These are phyloP conservation scores for Callithrix jacchus DNA, from an alignment of 2,113 vertebrate genomes.

Conservation along the genomic window DNA sequence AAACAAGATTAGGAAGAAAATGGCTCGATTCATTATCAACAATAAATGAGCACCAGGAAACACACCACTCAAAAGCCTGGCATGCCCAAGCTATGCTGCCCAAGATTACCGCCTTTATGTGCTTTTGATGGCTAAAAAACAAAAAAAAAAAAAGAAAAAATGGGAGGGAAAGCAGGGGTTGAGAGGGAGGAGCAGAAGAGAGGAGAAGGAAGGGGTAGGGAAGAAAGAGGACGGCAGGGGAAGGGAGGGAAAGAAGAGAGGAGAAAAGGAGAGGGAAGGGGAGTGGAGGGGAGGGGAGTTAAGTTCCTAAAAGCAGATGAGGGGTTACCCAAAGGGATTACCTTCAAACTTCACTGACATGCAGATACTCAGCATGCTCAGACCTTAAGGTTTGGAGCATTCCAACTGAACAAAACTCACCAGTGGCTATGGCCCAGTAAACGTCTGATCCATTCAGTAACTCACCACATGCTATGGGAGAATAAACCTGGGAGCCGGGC, in stretches of 20 bases:
- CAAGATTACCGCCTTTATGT: constrained; percentile 52
- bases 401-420: constrained; percentile 85
- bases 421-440: constrained; percentile 95
- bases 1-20: not conserved
- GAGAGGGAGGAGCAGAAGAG: not conserved
- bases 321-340: constrained; percentile 65
- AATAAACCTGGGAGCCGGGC: constrained; percentile 95
- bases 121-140: constrained; percentile 58
- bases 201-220: not conserved
- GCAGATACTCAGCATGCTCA: constrained; percentile 84
- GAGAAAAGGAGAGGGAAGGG: not conserved
- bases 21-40: fast-evolving
- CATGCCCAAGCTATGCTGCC: not conserved
- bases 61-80: not conserved
- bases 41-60: fast-evolving
- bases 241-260: not conserved
- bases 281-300: not conserved
- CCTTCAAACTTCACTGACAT: constrained; percentile 82
- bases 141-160: not conserved
- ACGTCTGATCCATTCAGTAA: constrained; percentile 88
- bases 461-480: constrained; percentile 97
- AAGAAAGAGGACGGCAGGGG: not conserved
- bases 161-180: not conserved
- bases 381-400: constrained; percentile 33
- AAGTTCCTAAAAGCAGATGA: not conserved